These are phyloP conservation scores for Forbesichthys papilliferus DNA, from an alignment of 2,113 vertebrate genomes.

Conservation along the genomic window DNA sequence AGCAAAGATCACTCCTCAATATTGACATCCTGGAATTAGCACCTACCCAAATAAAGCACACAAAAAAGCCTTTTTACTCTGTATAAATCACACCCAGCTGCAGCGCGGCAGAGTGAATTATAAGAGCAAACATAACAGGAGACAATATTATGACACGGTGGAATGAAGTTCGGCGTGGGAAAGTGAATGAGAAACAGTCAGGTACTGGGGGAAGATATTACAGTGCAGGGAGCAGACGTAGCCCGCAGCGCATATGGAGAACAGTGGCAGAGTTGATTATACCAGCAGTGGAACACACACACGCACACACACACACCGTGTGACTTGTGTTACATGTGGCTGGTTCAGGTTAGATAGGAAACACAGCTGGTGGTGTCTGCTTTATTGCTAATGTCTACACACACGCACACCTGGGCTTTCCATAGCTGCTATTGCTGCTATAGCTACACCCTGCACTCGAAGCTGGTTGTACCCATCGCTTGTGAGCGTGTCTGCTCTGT, in stretches of 20 bases:
- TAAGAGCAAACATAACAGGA: conserved; percentile 50
- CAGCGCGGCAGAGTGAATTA: conserved; percentile 50
- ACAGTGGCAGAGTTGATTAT: conserved; percentile 59
- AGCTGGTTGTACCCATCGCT: too few relatives aligned
- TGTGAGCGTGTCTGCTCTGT: too few relatives aligned
- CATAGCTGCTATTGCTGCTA: conserved; percentile 28
- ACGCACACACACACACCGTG: background rate
- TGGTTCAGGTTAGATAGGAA: conserved; percentile 25
- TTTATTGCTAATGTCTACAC: background rate
- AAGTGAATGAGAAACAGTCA: conserved; percentile 44
- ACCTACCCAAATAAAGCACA: background rate
- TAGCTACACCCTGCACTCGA: conserved; percentile 12
- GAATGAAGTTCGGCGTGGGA: conserved; percentile 49
- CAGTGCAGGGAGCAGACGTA: conserved; percentile 59
- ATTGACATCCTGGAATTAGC: conserved; percentile 36
- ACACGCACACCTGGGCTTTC: conserved; percentile 1
- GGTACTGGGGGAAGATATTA: conserved; percentile 50
- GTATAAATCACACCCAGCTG: conserved; percentile 46
- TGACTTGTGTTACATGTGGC: background rate
- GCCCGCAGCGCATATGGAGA: conserved; percentile 55
- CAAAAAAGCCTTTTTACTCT: conserved; percentile 21
- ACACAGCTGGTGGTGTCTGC: conserved; percentile 29
- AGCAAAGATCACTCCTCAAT: conserved; percentile 41
- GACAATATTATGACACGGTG: conserved; percentile 58
- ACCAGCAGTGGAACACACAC: conserved; percentile 28